Conservation (phyloP, 2,888 invertebrate species). For the Tryphoninae sp. region DNA sequence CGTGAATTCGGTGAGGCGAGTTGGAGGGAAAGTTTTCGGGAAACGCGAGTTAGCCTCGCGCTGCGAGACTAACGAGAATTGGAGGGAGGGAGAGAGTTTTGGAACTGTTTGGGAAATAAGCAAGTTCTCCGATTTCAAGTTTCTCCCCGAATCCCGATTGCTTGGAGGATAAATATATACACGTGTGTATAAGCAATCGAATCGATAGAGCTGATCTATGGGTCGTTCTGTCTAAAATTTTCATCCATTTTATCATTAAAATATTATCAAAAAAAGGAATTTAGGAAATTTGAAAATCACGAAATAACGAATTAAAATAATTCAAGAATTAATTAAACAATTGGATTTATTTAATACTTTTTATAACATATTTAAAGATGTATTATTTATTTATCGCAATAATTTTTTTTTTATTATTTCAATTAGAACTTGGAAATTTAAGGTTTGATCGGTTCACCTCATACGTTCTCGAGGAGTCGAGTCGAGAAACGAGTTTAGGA, state of each 20-base stretch:
- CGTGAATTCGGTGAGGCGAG: conserved; percentile 6
- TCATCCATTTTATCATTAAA: neutral
- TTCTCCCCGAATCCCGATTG: conserved; percentile 32
- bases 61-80: conserved; percentile 8
- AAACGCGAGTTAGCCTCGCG: conserved; percentile 4
- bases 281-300: too few relatives aligned
- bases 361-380: too few relatives aligned
- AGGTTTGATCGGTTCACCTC: too few relatives aligned
- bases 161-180: conserved; percentile 22
- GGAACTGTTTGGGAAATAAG: conserved; percentile 21
- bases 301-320: too few relatives aligned
- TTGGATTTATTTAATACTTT: too few relatives aligned
- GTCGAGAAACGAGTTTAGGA: neutral
- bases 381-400: too few relatives aligned
- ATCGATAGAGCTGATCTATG: conserved; percentile 28
- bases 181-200: conserved; percentile 11
- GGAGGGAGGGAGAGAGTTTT: neutral
- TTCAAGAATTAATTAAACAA: too few relatives aligned
- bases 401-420: too few relatives aligned
- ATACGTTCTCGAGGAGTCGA: too few relatives aligned
- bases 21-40: conserved; percentile 42
- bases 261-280: too few relatives aligned
- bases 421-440: too few relatives aligned
- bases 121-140: conserved; percentile 35
- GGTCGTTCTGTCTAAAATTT: neutral